Evolutionary conservation across 2,113 vertebrate genomes (phyloP).

Genomic region (Parus major): DNA sequence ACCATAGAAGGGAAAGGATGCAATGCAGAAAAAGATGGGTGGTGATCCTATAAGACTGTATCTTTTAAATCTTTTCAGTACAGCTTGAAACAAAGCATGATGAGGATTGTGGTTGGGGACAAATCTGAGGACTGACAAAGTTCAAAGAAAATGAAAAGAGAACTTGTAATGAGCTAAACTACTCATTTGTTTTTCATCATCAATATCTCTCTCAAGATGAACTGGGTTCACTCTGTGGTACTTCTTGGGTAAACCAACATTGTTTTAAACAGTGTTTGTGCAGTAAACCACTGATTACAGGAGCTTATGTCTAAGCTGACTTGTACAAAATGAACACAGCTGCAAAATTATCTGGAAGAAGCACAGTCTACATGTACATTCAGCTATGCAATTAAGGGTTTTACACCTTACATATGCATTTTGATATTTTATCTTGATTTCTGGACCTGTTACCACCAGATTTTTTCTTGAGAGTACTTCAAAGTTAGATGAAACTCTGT

Average conservation of each 20-base stretch:
- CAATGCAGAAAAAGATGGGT: background rate
- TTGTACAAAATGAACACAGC: background rate
- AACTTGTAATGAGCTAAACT: background rate
- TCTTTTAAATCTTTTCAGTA: background rate
- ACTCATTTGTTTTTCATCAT: background rate
- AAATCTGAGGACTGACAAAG: background rate
- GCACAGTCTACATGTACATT: background rate
- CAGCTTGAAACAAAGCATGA: background rate
- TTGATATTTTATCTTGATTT: slow-evolving; percentile 54
- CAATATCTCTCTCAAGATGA: background rate
- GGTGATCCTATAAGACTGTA: background rate
- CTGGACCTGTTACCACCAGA: background rate
- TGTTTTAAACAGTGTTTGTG: background rate
- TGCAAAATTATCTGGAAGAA: background rate
- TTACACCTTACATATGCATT: background rate
- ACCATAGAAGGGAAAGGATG: background rate
- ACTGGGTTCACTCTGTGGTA: background rate
- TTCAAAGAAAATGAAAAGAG: background rate
- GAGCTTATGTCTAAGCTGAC: background rate
- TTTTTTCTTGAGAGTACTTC: slow-evolving; percentile 5
- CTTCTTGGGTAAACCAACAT: background rate
- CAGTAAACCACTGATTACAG: background rate
- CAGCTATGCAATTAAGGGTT: background rate
- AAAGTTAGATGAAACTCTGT: background rate
- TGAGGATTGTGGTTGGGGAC: background rate